Base-by-base conservation (phyloP, 2,888 invertebrate genomes). In the Sarcophaga rosellei region DNA sequence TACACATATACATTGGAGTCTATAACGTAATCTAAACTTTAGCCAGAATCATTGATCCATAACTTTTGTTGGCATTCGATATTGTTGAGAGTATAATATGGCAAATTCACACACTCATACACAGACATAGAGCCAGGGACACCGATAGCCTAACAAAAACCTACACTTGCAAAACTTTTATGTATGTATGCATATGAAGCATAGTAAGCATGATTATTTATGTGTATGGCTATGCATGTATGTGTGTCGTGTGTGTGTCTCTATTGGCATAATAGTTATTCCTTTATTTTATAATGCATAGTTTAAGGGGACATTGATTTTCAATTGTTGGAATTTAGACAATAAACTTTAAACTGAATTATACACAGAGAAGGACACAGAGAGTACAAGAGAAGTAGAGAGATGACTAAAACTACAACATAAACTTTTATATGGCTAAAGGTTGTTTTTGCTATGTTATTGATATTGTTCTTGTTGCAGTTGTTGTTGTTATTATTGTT, bases 281-380 rank as follows among this genome's bases (percentile, higher is more conserved):
- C 70, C 80, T 73, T 80, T 83, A 86, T 82, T 79, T 82, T 79
- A 63, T 83, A 83, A 80, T 73, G 80, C 82, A 86, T 82, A 82
- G 62, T 82, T 85, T 82, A 72, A 79, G 82, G 85, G 85, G 85
- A 82, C 85, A 85, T 86, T 86, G 82, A 82, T 80, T 86, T 86
- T 83, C 86, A 83, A 86, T 86, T 83, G 80, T 79, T 86, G 62
- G 79, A 78, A 82, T 81, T 72, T 75, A 57, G 63, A 76, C 70
- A 70, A 85, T 78, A 85, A 77, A 77, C 74, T 65, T 53, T 53
- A 66, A 79, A 84, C 75, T 65, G 23, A 59, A 74, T 75, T 66
- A 15, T 53, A 8, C 21, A 35, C 12, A 53, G 15, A 17, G 8
- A 20, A 0, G 59, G 4, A 23, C 45, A 53, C 25, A 25, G 2